Evolutionary conservation across 2,113 vertebrate species (phyloP).

Genomic region (Trichomycterus rosablanca): DNA sequence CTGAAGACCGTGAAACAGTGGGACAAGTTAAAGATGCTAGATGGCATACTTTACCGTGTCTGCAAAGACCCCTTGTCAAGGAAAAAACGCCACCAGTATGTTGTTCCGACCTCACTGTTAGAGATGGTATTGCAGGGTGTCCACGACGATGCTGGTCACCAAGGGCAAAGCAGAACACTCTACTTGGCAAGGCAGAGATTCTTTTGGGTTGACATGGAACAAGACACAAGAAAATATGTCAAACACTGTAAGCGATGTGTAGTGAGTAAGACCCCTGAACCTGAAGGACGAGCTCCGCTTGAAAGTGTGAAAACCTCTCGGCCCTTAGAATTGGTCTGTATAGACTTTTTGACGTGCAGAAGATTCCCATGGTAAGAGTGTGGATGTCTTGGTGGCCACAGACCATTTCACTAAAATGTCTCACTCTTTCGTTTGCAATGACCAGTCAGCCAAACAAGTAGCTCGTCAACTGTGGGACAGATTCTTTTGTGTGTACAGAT

Average conservation of each 20-base stretch:
- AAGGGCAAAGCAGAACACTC: neutral
- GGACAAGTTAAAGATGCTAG: slow-evolving; percentile 11
- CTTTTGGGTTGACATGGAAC: slow-evolving; percentile 7
- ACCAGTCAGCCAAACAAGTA: neutral
- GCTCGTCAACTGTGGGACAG: neutral
- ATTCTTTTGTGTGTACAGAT: too few species aligned
- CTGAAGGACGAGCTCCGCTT: neutral
- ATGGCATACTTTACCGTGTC: slow-evolving; percentile 10
- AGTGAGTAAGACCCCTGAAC: too few species aligned
- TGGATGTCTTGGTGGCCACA: neutral
- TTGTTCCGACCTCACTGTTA: neutral
- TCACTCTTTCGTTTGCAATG: too few species aligned
- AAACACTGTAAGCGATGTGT: neutral
- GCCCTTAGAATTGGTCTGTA: neutral
- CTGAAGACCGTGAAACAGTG: slow-evolving; percentile 16
- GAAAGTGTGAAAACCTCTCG: neutral
- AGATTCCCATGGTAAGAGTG: neutral
- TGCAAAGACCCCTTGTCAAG: too few species aligned
- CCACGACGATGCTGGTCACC: slow-evolving; percentile 2
- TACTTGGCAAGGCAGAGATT: slow-evolving; percentile 1
- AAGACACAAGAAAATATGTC: neutral
- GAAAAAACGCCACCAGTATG: too few species aligned
- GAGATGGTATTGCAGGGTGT: neutral
- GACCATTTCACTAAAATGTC: neutral
- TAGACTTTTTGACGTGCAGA: neutral